Conservation (phyloP, 2,888 invertebrate species). For the Campaea margaritaria region DNA sequence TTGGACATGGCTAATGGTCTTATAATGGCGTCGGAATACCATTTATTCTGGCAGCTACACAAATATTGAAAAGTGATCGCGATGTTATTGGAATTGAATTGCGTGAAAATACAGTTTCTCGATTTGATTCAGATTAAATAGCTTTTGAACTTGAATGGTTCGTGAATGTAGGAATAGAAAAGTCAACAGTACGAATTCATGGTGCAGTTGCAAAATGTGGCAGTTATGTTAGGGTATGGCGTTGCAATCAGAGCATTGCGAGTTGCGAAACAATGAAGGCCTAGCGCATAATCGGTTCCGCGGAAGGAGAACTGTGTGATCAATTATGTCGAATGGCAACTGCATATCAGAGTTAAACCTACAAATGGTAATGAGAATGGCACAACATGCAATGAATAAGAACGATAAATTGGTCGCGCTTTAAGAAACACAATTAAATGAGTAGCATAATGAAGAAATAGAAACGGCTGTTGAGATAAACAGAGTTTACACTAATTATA, state of each 20-base stretch:
- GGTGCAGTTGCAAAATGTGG: slow-evolving; percentile 64
- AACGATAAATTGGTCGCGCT: slow-evolving; percentile 17
- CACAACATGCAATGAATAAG: slow-evolving; percentile 13
- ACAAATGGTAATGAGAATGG: slow-evolving; percentile 25
- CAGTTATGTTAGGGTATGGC: slow-evolving; percentile 62
- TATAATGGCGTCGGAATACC: slow-evolving; percentile 26
- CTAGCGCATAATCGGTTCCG: slow-evolving; percentile 73
- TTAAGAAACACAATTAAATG: slow-evolving; percentile 5
- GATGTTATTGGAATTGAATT: slow-evolving; percentile 24
- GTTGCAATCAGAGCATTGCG: slow-evolving; percentile 81
- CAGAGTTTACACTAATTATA: slow-evolving; percentile 12
- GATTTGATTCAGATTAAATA: slow-evolving; percentile 20
- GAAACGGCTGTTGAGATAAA: slow-evolving; percentile 8
- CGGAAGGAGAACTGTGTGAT: slow-evolving; percentile 64
- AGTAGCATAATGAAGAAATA: slow-evolving; percentile 20
- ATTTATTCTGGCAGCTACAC: slow-evolving; percentile 15
- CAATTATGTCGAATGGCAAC: slow-evolving; percentile 43
- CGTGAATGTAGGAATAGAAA: slow-evolving; percentile 14
- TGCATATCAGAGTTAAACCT: slow-evolving; percentile 16
- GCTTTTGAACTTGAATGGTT: slow-evolving; percentile 20
- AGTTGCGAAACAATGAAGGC: slow-evolving; percentile 77
- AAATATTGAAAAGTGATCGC: slow-evolving; percentile 29
- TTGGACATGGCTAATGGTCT: slow-evolving; percentile 53
- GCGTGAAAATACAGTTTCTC: slow-evolving; percentile 18
- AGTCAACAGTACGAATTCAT: slow-evolving; percentile 42